Percentiles rank a stretch among this genome's conserved stretches.
Evolutionary conservation across 2,797 vertebrate genomes (phyloP).

Genomic region (Distichodus sexfasciatus): DNA sequence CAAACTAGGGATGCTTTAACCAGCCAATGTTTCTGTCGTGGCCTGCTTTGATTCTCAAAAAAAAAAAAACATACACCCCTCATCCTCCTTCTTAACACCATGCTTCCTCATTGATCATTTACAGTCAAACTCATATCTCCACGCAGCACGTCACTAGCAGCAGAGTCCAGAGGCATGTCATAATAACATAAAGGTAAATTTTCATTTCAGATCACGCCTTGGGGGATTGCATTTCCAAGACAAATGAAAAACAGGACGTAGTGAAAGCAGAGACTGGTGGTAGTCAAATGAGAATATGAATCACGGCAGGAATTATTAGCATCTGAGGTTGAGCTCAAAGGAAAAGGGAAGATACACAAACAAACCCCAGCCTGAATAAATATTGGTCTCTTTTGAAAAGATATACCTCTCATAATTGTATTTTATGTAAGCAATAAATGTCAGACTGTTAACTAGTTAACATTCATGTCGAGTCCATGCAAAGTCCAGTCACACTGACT

Average conservation of each 20-base stretch:
- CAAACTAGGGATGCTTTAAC: too few relatives aligned
- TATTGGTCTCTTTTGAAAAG: slow-evolving; percentile 9
- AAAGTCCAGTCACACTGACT: too few relatives aligned
- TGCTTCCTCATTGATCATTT: slow-evolving; percentile 28
- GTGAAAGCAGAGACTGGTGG: slow-evolving; percentile 61
- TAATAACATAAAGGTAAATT: slow-evolving; percentile 64
- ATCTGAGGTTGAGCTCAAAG: slow-evolving; percentile 19
- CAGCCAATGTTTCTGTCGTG: too few relatives aligned
- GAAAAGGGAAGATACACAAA: slow-evolving; percentile 8
- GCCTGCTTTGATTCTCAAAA: too few relatives aligned
- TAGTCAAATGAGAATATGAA: slow-evolving; percentile 43
- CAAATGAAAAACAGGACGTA: slow-evolving; percentile 59
- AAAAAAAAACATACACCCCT: too few relatives aligned
- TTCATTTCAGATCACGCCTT: slow-evolving; percentile 52
- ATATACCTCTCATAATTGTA: too few relatives aligned
- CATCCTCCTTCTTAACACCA: too few relatives aligned
- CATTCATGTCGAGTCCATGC: too few relatives aligned
- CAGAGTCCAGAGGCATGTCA: slow-evolving; percentile 41
- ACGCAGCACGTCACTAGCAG: slow-evolving; percentile 63
- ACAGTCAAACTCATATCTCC: slow-evolving; percentile 51
- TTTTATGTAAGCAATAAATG: too few relatives aligned
- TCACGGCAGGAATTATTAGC: slow-evolving; percentile 31
- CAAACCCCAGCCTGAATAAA: slow-evolving; percentile 3
- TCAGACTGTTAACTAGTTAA: too few relatives aligned
- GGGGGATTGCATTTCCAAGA: slow-evolving; percentile 50